Base-by-base conservation (phyloP, 2,888 invertebrate genomes). In the Epinotia nisella region DNA sequence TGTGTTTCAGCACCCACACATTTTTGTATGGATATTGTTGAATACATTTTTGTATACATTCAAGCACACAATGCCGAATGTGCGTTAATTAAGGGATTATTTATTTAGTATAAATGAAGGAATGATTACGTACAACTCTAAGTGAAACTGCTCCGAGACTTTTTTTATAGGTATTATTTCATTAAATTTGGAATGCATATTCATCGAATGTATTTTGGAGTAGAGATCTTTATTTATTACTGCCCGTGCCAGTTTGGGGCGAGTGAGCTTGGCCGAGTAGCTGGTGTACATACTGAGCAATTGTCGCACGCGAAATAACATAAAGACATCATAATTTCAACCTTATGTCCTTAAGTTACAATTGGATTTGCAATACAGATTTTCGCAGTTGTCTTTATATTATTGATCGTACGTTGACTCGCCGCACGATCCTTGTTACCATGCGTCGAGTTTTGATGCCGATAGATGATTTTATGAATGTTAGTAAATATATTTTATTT, bases 401-500 rank as follows among this genome's bases (percentile, higher is more conserved):
- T 49, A 49, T 51, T 62, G 62, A 29, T n/a, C 49, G 62, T 49
- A 49, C 62, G 62, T 61, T 74, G 73, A 75, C 77, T 79, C 80
- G 76, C 78, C 79, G 77, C 79, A 76, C 77, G 78, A 77, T 76
- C 78, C 79, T 82, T 81, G 81, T 84, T 83, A 82, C 80, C 80
- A 82, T 78, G 78, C 75, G 76, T 74, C 75, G 83, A 81, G 80
- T 84, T 83, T 83, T 83, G 79, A 85, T 85, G 81, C 83, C 83
- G 83, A 82, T 84, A 87, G 84, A 87, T 85, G 83, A 84, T 83
- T 87, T 84, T 87, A 87, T 87, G 87, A 85, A 86, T 81, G 87
- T 90, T 89, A 89, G 88, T 85, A 80, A 92, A 90, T 91, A 91
- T 89, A 92, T 90, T 90, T 90, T 90, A 90, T 84, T 87, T 85